Evolutionary conservation across 2,888 invertebrate genomes (phyloP).

Genomic region (Apomyelois bistriatella): DNA sequence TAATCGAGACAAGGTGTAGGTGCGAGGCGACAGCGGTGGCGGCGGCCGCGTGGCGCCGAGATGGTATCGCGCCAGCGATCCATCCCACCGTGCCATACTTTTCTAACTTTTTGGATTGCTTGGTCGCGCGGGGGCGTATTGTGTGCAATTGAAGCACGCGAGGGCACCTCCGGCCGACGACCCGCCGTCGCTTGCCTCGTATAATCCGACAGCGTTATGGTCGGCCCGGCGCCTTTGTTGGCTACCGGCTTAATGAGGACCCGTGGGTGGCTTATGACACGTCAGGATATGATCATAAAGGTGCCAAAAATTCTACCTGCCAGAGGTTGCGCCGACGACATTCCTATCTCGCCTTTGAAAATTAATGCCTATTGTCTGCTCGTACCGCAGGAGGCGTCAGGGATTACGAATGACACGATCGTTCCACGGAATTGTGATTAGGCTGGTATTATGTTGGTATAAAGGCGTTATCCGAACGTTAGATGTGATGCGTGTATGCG

Average conservation of each 20-base stretch:
- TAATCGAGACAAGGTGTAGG: constrained; percentile 44
- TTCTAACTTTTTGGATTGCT: constrained; percentile 74
- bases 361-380: constrained; percentile 72
- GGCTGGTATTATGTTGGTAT: constrained; percentile 18
- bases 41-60: constrained; percentile 51
- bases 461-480: constrained; percentile 29
- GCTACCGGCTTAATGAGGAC: constrained; percentile 74
- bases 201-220: constrained; percentile 75
- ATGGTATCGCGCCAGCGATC: constrained; percentile 48
- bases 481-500: constrained; percentile 41
- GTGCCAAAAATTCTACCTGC: constrained; percentile 78
- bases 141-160: constrained; percentile 75
- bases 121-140: constrained; percentile 69
- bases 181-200: constrained; percentile 52
- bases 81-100: constrained; percentile 58
- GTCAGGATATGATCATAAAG: constrained; percentile 76
- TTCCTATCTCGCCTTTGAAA: constrained; percentile 71
- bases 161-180: constrained; percentile 72
- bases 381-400: constrained; percentile 40
- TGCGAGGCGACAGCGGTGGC: constrained; percentile 30
- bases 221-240: constrained; percentile 71
- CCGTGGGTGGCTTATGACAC: constrained; percentile 78
- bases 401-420: constrained; percentile 44
- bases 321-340: constrained; percentile 59
- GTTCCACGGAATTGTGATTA: constrained; percentile 28